phyloP scores from a whole-genome alignment of 2,888 invertebrate genomes.

The Cacoxenus indagator region DNA sequence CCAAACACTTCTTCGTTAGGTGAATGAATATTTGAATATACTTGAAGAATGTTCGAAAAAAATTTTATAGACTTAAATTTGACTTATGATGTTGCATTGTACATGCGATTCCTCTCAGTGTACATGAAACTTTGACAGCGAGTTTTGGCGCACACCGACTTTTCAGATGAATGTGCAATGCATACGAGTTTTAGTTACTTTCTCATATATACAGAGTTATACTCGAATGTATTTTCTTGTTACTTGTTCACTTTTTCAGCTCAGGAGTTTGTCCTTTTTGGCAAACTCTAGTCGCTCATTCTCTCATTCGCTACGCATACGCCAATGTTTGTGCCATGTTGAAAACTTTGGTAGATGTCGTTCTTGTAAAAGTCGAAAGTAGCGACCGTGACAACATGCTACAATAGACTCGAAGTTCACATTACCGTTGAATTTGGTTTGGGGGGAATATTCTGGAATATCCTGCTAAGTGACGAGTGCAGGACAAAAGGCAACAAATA shows the following conservation, averaged over 20 bases:
- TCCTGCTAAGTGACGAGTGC: no score
- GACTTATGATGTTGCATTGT: no score
- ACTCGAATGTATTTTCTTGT: neutral
- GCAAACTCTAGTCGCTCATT: neutral
- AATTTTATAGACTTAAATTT: no score
- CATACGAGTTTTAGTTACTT: slow-evolving; percentile 16
- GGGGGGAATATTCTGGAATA: no score
- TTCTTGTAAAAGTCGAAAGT: slow-evolving; percentile 29
- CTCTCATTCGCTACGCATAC: neutral
- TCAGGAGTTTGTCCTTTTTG: slow-evolving; percentile 27
- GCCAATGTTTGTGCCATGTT: slow-evolving; percentile 11
- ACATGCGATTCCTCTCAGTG: no score
- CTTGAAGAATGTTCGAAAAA: no score
- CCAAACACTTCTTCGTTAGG: no score
- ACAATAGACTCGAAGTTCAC: no score
- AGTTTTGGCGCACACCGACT: neutral
- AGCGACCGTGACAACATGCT: slow-evolving; percentile 25
- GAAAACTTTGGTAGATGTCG: slow-evolving; percentile 34
- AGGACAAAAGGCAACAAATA: no score
- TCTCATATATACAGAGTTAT: slow-evolving; percentile 2
- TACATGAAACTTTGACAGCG: neutral
- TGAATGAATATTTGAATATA: no score
- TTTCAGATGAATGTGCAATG: neutral
- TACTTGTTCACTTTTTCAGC: slow-evolving; percentile 18
- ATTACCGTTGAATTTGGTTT: no score